Evolutionary conservation across 2,888 invertebrate genomes (phyloP).

Genomic region (Lasioglossum vierecki): DNA sequence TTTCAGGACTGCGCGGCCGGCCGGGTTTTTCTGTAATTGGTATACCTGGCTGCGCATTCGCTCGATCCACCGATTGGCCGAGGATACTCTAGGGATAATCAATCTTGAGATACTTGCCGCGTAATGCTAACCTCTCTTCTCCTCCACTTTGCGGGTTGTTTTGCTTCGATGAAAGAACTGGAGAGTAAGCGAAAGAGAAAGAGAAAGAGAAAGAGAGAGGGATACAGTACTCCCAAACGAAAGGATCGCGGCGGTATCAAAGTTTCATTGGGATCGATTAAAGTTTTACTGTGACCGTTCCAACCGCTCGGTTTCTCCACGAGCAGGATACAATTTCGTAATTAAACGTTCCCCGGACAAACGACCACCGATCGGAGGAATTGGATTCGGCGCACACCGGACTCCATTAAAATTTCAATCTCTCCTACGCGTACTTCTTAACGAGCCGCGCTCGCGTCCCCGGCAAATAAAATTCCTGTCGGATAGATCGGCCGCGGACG

Average conservation of each 20-base stretch:
- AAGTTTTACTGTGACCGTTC: neutral
- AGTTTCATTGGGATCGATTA: constrained; percentile 3
- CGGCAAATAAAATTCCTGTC: constrained; percentile 20
- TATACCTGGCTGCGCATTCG: neutral
- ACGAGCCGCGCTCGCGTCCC: constrained; percentile 14
- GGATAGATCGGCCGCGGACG: neutral
- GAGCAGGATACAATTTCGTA: constrained; percentile 6
- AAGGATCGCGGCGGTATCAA: neutral
- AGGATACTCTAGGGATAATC: neutral
- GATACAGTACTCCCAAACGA: neutral
- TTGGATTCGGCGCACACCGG: constrained; percentile 6
- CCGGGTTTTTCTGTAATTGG: constrained; percentile 4
- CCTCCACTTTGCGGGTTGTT: neutral
- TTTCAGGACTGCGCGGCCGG: neutral
- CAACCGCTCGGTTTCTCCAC: constrained; percentile 4
- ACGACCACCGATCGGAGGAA: constrained; percentile 11
- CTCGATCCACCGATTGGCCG: neutral
- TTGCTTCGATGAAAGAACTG: neutral
- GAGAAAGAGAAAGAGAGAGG: neutral
- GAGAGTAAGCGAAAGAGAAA: too few species aligned
- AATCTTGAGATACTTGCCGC: neutral
- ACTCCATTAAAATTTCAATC: constrained; percentile 35
- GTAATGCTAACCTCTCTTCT: neutral
- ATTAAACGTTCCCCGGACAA: constrained; percentile 32
- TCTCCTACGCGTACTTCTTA: constrained; percentile 34